A percentile compares a stretch with the other conserved stretches of the same genome.
Evolutionary conservation across 2,888 invertebrate genomes (phyloP).

Genomic region (Protula sp.): DNA sequence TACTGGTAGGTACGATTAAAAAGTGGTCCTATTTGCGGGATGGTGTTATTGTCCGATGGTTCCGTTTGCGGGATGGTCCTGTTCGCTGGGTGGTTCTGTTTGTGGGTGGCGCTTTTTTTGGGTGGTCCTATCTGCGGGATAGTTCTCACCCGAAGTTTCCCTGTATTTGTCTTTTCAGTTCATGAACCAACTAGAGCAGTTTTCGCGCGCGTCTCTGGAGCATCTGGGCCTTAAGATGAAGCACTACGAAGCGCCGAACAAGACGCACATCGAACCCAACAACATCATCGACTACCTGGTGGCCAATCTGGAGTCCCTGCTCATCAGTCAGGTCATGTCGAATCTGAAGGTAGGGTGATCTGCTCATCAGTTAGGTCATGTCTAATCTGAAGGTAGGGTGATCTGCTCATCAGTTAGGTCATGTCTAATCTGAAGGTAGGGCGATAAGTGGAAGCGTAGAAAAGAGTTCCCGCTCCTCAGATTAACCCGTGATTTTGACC

Average conservation of each 20-base stretch:
- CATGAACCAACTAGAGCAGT: not conserved
- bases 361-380: not conserved
- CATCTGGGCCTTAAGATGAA: not conserved
- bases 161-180: too few relatives aligned
- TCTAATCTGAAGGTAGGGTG: conserved; percentile 25
- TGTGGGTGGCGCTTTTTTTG: too few relatives aligned
- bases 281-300: not conserved
- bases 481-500: too few relatives aligned
- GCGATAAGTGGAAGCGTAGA: too few relatives aligned
- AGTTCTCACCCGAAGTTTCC: too few relatives aligned
- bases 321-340: not conserved
- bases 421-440: conserved; percentile 24
- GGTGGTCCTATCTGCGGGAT: too few relatives aligned
- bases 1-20: too few relatives aligned
- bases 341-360: conserved; percentile 26
- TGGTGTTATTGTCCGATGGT: too few relatives aligned
- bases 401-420: not conserved
- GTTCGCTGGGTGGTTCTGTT: too few relatives aligned
- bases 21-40: too few relatives aligned
- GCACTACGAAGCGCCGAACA: not conserved
- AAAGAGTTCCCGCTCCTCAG: too few relatives aligned
- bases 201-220: not conserved
- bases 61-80: too few relatives aligned
- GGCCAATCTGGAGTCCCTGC: not conserved
- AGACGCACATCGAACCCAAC: not conserved